A percentile compares a stretch with the other conserved stretches of the same genome.
Conservation (phyloP, 2,888 invertebrate genomes). For the Epirrita christyi region DNA sequence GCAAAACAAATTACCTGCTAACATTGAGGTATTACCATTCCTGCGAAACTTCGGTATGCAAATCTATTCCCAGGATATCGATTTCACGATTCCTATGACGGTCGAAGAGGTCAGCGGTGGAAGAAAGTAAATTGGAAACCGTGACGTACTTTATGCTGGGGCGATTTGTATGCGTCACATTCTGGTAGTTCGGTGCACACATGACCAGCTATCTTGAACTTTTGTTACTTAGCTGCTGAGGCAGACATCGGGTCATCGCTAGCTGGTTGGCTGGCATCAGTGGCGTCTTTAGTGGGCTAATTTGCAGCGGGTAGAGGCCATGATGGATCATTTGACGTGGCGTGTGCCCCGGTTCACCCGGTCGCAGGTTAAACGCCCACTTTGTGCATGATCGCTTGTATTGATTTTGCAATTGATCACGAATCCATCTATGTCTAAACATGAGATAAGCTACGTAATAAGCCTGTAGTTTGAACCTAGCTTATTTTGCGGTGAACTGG, state of each 20-base stretch:
- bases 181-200: slow-evolving; percentile 53
- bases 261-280: slow-evolving; percentile 53
- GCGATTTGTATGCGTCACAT: slow-evolving; percentile 75
- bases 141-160: slow-evolving; percentile 61
- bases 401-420: slow-evolving; percentile 78
- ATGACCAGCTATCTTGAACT: slow-evolving; percentile 36
- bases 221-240: slow-evolving; percentile 3
- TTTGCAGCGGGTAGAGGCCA: slow-evolving; percentile 68
- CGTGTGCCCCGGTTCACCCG: slow-evolving; percentile 63
- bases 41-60: slow-evolving; percentile 50
- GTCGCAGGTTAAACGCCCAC: slow-evolving; percentile 81
- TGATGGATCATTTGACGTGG: slow-evolving; percentile 77
- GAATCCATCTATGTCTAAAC: slow-evolving; percentile 49
- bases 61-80: slow-evolving; percentile 62
- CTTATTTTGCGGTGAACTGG: too few species aligned
- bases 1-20: slow-evolving; percentile 11
- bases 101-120: slow-evolving; percentile 62
- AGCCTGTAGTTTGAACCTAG: too few species aligned
- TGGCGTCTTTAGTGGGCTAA: slow-evolving; percentile 74
- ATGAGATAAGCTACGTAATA: not conserved
- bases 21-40: not conserved
- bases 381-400: slow-evolving; percentile 78
- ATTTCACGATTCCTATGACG: slow-evolving; percentile 58
- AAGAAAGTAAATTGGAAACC: slow-evolving; percentile 76
- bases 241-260: slow-evolving; percentile 32